Percentiles rank a stretch among this genome's conserved stretches.
phyloP scores from a whole-genome alignment of 1,140 invertebrate species.

The Scaptodrosophila lebanonensis region DNA sequence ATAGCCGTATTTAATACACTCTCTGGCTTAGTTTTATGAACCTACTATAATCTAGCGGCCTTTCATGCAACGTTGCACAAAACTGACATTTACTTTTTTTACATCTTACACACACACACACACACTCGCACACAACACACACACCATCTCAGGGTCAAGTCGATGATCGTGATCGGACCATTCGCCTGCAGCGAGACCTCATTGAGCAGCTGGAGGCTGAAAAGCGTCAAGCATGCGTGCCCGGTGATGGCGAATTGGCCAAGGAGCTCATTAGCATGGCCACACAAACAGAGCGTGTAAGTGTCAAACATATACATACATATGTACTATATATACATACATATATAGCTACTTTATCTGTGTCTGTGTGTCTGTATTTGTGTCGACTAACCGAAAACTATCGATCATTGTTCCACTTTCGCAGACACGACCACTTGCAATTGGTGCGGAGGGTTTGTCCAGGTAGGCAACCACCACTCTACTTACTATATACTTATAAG shows the following conservation, averaged over 20 bases:
- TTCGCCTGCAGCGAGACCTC: constrained; percentile 83
- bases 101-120: too few relatives aligned
- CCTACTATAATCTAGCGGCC: constrained; percentile 44
- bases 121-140: too few relatives aligned
- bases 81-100: constrained; percentile 46
- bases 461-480: constrained; percentile 70
- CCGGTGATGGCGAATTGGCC: constrained; percentile 2
- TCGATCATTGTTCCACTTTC: constrained; percentile 66
- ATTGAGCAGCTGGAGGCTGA: constrained; percentile 78
- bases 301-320: constrained; percentile 5
- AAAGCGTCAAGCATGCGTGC: constrained; percentile 52
- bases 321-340: constrained; percentile 1
- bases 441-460: constrained; percentile 74
- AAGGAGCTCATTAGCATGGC: constrained; percentile 81
- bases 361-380: constrained; percentile 29
- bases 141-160: constrained; percentile 79
- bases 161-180: constrained; percentile 84
- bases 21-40: constrained; percentile 58
- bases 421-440: constrained; percentile 82
- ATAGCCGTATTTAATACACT: constrained; percentile 33
- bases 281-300: constrained; percentile 86
- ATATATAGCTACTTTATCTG: too few relatives aligned
- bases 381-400: constrained; percentile 79
- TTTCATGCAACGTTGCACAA: constrained; percentile 34
- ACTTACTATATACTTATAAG: constrained; percentile 33